phyloP scores from a whole-genome alignment of 2,113 vertebrate genomes.

The Peromyscus polionotus region DNA sequence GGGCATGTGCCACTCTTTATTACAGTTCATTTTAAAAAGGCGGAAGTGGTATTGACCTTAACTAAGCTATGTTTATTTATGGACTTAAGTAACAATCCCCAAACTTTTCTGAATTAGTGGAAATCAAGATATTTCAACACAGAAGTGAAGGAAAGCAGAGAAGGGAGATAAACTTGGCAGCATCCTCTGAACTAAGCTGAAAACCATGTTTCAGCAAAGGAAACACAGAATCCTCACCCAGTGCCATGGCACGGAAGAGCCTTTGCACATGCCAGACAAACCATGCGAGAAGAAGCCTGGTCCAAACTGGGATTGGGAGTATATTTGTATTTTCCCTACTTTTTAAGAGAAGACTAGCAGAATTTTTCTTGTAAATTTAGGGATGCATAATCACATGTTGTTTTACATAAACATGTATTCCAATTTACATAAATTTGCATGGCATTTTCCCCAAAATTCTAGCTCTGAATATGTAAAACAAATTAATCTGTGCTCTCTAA shows the following conservation, averaged over 20 bases:
- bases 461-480: conserved; percentile 82
- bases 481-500: conserved; percentile 82
- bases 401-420: conserved; percentile 85
- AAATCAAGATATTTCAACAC: conserved; percentile 78
- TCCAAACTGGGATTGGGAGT: conserved; percentile 80
- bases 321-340: conserved; percentile 83
- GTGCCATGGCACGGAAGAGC: conserved; percentile 77
- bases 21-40: conserved; percentile 66
- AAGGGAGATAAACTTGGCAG: conserved; percentile 78
- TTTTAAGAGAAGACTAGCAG: conserved; percentile 84
- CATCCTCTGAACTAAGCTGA: conserved; percentile 72
- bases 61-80: conserved; percentile 72
- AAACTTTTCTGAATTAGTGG: conserved; percentile 75
- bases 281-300: conserved; percentile 78
- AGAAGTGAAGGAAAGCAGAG: conserved; percentile 74
- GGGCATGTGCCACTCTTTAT: conserved; percentile 42
- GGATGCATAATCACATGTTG: conserved; percentile 86
- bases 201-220: conserved; percentile 80
- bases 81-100: conserved; percentile 66
- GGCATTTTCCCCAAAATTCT: conserved; percentile 75
- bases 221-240: conserved; percentile 80
- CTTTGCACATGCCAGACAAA: conserved; percentile 82
- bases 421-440: conserved; percentile 85
- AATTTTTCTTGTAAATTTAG: conserved; percentile 84
- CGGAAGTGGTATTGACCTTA: conserved; percentile 41